Evolutionary conservation across 2,888 invertebrate genomes (phyloP), one percentile per base, ranked within the genome.

Genomic region (Leucoma salicis): DNA sequence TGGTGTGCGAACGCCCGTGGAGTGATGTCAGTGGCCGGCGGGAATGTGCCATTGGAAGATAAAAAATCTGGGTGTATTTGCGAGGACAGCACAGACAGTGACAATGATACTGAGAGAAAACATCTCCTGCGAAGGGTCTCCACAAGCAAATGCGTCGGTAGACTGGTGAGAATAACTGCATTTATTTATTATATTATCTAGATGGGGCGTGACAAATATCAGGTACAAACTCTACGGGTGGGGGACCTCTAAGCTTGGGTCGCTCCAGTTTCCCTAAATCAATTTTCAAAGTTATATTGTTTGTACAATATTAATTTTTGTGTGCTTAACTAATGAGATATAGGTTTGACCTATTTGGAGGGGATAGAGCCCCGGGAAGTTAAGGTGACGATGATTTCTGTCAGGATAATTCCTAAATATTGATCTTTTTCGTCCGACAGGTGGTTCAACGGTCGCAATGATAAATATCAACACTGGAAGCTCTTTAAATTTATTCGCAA

Each of bases 101-200:
- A 96, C 78, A 94, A 93, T 80, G 96, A 96, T 78, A 93, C 93
- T 43, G 95, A 95, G 77, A 94, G 94, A 66, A 95, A 94, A 57
- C 92, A 93, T 61, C 94, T 95, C 78, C 93, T 94, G 70, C 91
- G 95, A 70, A 92, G 95, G 70, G 92, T 96, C 76, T 96, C 96
- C 48, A 96, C 95, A 49, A 95, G 95, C 85, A 94, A 94, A 82
- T 94, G 94, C 81, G 93, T 95, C 77, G 95, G 94, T 79, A 92
- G 93, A 83, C 91, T 95, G 92, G 96, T 96, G 90, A 59, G 61
- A 96, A 90, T 6, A 45, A 14, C 35, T 39, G 33, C 33, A 16
- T 16, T 11, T 27, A 27, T 27, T 27, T 42, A 25, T 35, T 39
- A 32, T 57, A 58, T 57, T 60, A 13, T 45, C 31, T 31, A 50